Conservation (phyloP, 2,797 vertebrate genomes). For the Amblyopsis hoosieri region DNA sequence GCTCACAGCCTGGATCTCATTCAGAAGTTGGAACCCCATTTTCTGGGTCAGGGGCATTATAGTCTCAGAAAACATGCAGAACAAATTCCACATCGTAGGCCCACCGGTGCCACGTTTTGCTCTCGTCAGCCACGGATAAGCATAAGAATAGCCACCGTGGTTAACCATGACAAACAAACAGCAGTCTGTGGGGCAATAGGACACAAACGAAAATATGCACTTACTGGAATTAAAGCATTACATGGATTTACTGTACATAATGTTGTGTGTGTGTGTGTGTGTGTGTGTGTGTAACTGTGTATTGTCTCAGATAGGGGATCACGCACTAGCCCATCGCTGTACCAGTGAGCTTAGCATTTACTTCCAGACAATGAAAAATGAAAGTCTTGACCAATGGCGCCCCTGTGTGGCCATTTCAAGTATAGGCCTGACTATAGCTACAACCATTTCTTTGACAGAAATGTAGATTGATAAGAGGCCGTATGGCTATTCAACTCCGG, state of each 20-base stretch:
- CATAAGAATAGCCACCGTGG: conserved; percentile 15
- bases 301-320: no score
- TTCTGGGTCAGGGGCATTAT: conserved; percentile 63
- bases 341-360: no score
- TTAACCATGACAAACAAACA: neutral
- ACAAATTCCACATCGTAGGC: conserved; percentile 57
- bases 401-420: no score
- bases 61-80: conserved; percentile 31
- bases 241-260: no score
- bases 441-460: no score
- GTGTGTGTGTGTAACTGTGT: no score
- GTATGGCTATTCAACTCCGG: no score
- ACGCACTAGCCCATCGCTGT: no score
- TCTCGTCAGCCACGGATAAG: conserved; percentile 17
- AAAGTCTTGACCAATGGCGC: no score
- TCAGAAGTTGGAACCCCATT: conserved; percentile 67
- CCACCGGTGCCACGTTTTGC: conserved; percentile 39
- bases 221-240: neutral
- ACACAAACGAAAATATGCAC: neutral
- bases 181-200: neutral
- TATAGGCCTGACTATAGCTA: no score
- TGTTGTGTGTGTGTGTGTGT: neutral
- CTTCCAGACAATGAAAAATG: no score
- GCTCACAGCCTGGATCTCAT: conserved; percentile 61
- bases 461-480: no score